These are phyloP conservation scores for Ceryle rudis DNA, from an alignment of 2,797 vertebrate species.

Conservation along the genomic window DNA sequence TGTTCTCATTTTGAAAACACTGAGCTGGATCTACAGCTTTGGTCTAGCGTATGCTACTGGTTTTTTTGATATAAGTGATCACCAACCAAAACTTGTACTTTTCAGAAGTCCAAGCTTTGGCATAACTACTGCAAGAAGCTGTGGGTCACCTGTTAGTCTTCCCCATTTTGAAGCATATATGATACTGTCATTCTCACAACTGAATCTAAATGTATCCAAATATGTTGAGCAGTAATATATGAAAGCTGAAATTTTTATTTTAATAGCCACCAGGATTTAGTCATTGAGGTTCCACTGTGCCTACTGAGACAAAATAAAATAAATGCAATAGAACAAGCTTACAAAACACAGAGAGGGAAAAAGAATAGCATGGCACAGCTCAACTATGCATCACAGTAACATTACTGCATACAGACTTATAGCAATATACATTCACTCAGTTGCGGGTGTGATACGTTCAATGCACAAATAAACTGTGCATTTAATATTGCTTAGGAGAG, in stretches of 20 bases:
- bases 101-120: background rate
- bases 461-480: background rate
- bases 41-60: background rate
- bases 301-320: background rate
- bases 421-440: background rate
- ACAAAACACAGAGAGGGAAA: background rate
- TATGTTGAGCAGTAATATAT: background rate
- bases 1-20: background rate
- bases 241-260: background rate
- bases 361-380: background rate
- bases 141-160: background rate
- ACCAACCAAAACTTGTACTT: background rate
- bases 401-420: background rate
- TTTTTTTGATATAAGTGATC: background rate
- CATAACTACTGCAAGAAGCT: background rate
- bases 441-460: fast-evolving
- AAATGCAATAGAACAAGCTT: background rate
- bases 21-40: background rate
- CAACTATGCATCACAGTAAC: background rate
- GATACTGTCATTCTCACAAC: background rate
- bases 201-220: background rate
- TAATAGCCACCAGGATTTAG: background rate
- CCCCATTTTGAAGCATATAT: background rate
- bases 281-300: background rate
- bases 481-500: background rate